Percentiles rank a stretch among this genome's conserved stretches.
Evolutionary conservation across 1,140 invertebrate species (phyloP).

Genomic region (Venturia canescens): DNA sequence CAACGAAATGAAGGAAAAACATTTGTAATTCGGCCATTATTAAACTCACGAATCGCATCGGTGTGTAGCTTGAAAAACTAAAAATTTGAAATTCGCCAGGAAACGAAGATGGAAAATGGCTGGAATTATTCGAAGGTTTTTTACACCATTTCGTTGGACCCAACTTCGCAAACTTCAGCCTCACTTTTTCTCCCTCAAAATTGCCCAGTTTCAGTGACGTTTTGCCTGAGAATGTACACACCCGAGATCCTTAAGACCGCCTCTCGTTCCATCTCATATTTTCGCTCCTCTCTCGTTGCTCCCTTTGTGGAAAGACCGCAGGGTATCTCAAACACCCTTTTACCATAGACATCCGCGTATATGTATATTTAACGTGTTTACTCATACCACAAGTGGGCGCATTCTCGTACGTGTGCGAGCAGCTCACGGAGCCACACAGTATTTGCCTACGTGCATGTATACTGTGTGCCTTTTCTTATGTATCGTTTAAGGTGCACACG

Average conservation of each 20-base stretch:
- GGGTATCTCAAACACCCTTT: slow-evolving; percentile 34
- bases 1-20: no score
- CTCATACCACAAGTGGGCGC: neutral
- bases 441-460: neutral
- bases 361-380: neutral
- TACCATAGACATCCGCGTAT: slow-evolving; percentile 32
- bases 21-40: no score
- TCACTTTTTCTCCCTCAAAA: no score
- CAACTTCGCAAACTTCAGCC: no score
- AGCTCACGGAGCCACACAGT: neutral
- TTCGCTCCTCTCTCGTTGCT: slow-evolving; percentile 1
- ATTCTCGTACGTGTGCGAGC: neutral
- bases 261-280: slow-evolving; percentile 30
- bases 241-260: slow-evolving; percentile 62
- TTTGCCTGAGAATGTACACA: neutral
- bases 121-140: no score
- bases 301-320: slow-evolving; percentile 13
- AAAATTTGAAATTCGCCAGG: no score
- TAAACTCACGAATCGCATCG: no score
- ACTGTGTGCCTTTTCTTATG: neutral
- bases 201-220: no score
- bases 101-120: no score
- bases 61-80: no score
- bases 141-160: no score
- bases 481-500: slow-evolving; percentile 14